Percentiles rank a stretch among this genome's conserved stretches.
These are phyloP conservation scores for Achatina immaculata DNA, from an alignment of 1,140 invertebrate species.

Conservation along the genomic window DNA sequence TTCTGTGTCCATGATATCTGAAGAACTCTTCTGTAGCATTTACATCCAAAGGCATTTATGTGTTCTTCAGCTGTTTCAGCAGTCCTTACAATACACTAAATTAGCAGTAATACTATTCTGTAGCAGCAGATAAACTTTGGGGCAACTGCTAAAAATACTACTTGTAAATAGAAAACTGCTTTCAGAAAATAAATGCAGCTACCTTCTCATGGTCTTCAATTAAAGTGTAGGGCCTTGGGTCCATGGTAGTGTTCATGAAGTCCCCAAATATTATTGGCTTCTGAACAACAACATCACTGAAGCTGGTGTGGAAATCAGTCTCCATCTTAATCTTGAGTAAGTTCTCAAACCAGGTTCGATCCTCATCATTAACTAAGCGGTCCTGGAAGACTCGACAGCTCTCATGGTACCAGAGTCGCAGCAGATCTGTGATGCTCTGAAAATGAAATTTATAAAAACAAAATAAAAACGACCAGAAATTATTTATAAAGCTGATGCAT, in stretches of 20 bases:
- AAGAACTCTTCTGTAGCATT: too few species aligned
- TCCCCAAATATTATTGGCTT: conserved; percentile 73
- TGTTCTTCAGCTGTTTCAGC: too few species aligned
- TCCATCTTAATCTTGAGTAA: conserved; percentile 68
- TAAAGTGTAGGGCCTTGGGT: conserved; percentile 66
- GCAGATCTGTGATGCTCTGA: conserved; percentile 59
- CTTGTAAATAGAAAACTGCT: too few species aligned
- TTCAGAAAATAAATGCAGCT: conserved; percentile 4
- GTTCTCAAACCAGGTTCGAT: conserved; percentile 68
- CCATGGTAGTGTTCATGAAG: conserved; percentile 61
- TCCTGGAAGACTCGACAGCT: conserved; percentile 71
- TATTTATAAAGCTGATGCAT: too few species aligned
- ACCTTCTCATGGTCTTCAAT: conserved; percentile 69
- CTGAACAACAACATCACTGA: conserved; percentile 65
- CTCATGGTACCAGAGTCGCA: conserved; percentile 72
- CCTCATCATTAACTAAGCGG: conserved; percentile 72
- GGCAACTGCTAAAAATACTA: too few species aligned
- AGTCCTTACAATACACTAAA: too few species aligned
- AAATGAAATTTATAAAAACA: background rate
- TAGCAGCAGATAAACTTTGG: too few species aligned
- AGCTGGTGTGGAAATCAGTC: conserved; percentile 63
- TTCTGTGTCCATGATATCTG: too few species aligned
- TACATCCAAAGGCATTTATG: too few species aligned
- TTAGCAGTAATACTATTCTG: too few species aligned
- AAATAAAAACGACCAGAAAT: background rate